Evolutionary conservation across 2,797 vertebrate species (phyloP).

Genomic region (Anas flavirostris): DNA sequence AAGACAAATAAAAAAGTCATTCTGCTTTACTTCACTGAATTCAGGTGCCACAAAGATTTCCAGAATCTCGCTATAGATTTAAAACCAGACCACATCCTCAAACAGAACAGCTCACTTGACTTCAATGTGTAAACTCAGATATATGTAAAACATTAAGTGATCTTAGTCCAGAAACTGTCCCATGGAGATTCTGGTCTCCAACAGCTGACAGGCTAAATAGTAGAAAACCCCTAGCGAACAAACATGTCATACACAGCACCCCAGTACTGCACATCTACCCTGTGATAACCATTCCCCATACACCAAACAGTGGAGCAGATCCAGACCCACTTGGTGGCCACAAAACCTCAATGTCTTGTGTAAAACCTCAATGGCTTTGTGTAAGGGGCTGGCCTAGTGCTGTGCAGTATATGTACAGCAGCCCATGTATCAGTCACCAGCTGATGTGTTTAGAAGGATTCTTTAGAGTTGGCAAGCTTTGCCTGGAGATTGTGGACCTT

Average conservation of each 20-base stretch:
- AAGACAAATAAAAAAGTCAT: background rate
- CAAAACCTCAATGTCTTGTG: background rate
- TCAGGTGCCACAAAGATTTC: background rate
- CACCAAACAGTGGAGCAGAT: background rate
- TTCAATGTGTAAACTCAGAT: background rate
- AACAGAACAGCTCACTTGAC: background rate
- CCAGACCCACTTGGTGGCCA: background rate
- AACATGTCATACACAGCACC: background rate
- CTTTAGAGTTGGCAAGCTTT: conserved; percentile 21
- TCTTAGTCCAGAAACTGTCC: background rate
- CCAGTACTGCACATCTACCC: background rate
- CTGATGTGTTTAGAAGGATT: conserved; percentile 5
- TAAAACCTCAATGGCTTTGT: background rate
- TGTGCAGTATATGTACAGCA: background rate
- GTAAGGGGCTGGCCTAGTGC: background rate
- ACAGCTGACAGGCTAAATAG: background rate
- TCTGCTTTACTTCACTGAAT: background rate
- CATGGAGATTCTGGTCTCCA: background rate
- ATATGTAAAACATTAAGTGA: background rate
- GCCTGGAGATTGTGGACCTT: conserved; percentile 7
- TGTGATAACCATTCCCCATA: background rate
- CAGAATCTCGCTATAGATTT: background rate
- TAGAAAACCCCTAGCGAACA: accelerated
- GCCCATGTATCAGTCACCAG: background rate
- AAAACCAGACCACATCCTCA: background rate